Evolutionary conservation across 64 coral and sea anemone genomes (phyloP), one percentile per base, ranked within the genome.

Genomic region (Actinia tenebrosa): DNA sequence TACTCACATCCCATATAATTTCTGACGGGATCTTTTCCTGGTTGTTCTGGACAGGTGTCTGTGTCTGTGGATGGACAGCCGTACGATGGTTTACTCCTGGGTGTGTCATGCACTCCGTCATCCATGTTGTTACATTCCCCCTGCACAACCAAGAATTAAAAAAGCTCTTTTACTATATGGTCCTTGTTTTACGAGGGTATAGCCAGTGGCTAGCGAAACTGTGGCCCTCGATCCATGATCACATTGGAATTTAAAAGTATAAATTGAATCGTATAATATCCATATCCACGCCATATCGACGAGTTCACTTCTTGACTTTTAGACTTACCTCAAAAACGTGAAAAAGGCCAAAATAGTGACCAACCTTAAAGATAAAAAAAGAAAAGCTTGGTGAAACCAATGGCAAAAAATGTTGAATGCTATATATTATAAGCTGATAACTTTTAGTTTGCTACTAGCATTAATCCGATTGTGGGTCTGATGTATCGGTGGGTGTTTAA

Each of bases 1-100:
- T 68, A 92, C 95, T 92, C 87, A 94, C 95, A 91, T 45, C 90
- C 90, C 95, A 98, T 98, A 47, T 89, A 98, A 58, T 98, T 98
- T 60, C 89, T 60, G 60, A 98, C 71, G 16, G 95, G 95, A 64
- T 98, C 95, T 19, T 79, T 14, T 42, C 95, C 95, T 71, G 87
- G 93, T 44, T 92, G 77, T 45, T 82, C 26, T 54, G 88, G 88
- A 85, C 95, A 98, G 1, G 95, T 91, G 71, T 98, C 95, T 20
- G 87, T 66, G 45, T 69, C 16, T 30, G 79, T 16, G 7, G 60
- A 20, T 9, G 92, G 81, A 85, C 95, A 98, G 15, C 77, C 60
- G 22, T 94, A 92, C 7, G 92, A 91, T 66, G 81, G 77, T 25
- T 64, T 46, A 44, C 90, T 89, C 44, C 78, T 62, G 23, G 95